Base-by-base conservation (phyloP, 2,113 vertebrate species). In the Zosterops japonicus region DNA sequence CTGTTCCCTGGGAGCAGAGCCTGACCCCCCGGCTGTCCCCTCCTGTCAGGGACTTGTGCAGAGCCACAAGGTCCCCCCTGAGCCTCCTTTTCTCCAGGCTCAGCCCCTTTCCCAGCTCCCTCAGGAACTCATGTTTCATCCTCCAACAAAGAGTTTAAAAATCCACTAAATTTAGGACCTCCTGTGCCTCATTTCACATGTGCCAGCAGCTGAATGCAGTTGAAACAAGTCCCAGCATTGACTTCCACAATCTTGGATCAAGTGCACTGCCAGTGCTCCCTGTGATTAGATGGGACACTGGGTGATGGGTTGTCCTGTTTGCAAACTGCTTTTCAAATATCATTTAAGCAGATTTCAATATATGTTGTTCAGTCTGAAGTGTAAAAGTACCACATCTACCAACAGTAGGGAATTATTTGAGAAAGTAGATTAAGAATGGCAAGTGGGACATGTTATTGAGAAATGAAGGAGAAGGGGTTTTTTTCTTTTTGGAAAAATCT, bases 371-470 rank as follows among this genome's bases (percentile, higher is more conserved):
- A 39, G 25, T 46, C 24, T 80, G 53, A 77, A 76, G 19, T 39
- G 35, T 35, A 41, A 44, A 86, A 88, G 27, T 35, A 69, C 23
- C 23, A 23, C 18, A n/a, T 65, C 18, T 61, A 77, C 76, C 19
- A 59, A 63, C 23, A 59, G 68, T 22, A 89, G 36, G 42, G 80
- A 77, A 86, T 67, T 74, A 52, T 90, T 70, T 65, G 46, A 50
- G 86, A 55, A 86, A 83, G 35, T 19, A 63, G 50, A 77, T 86
- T 86, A 55, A 42, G 64, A 65, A 52, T 78, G 90, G 67, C 78
- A 85, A 90, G n/a, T 44, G 52, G 33, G 42, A 86, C 53, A 52
- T 41, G 78, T 77, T 85, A 86, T 16, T 24, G 83, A 77, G 78
- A 77, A 94, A 47, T 67, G 35, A 88, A 86, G 44, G 47, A 71